Conservation (phyloP, 2,113 vertebrate genomes). For the chimpanzee (Pan troglodytes) region NHGRI_mPanTro3-v2.1_pri NC_072403.2:15897501-15898000, state of each 20-base stretch:
- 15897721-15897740: background rate
- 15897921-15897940: background rate
- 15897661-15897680: slow-evolving; percentile 15
- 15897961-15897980: background rate
- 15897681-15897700: background rate
- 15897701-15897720: background rate
- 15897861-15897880: background rate
- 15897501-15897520: background rate
- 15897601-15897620: background rate
- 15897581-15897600: background rate
- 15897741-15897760: background rate
- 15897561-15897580: background rate
- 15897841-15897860: background rate
- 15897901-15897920: slow-evolving; percentile 17
- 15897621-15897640: background rate
- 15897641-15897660: background rate
- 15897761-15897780: background rate
- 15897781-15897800: background rate
- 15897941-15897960: slow-evolving; percentile 33
- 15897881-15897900: background rate
- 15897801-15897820: background rate
- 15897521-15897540: background rate
- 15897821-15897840: background rate
- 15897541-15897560: background rate
- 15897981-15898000: too few relatives aligned